Evolutionary conservation across 2,888 invertebrate species (phyloP).

Genomic region (Ornithoptera alexandrae): DNA sequence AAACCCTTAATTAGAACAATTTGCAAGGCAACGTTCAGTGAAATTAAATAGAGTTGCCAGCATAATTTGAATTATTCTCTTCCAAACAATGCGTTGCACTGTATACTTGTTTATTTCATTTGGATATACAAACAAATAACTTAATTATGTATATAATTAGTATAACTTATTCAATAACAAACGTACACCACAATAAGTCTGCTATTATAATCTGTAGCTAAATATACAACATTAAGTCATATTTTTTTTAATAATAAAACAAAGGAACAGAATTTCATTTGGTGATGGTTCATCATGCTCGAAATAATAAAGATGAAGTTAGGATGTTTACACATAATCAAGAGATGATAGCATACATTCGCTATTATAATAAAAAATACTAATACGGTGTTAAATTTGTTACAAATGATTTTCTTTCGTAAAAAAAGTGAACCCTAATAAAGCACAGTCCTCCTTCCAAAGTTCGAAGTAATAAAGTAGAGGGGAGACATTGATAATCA

Average conservation of each 20-base stretch:
- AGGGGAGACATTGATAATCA: conserved; percentile 8
- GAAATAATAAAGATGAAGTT: too few species aligned
- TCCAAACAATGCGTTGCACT: not conserved
- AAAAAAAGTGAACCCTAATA: not conserved
- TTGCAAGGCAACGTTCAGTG: conserved; percentile 3
- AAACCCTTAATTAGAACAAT: conserved; percentile 17
- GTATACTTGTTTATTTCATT: not conserved
- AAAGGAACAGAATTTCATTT: too few species aligned
- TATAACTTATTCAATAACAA: too few species aligned
- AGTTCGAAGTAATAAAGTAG: not conserved
- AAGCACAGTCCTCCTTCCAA: not conserved
- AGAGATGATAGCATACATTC: too few species aligned
- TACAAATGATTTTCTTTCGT: not conserved
- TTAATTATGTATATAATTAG: too few species aligned
- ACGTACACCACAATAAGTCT: too few species aligned
- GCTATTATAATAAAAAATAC: not conserved
- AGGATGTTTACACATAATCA: too few species aligned
- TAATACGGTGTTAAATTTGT: not conserved
- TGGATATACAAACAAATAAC: not conserved
- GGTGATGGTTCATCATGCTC: too few species aligned
- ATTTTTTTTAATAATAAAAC: too few species aligned
- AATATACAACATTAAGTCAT: too few species aligned
- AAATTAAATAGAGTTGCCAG: conserved; percentile 6
- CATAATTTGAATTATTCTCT: conserved; percentile 9
- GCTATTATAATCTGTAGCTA: too few species aligned